A percentile compares a stretch with the other conserved stretches of the same genome.
phyloP scores from a whole-genome alignment of 1,140 invertebrate genomes.

The Holotrichia oblita region DNA sequence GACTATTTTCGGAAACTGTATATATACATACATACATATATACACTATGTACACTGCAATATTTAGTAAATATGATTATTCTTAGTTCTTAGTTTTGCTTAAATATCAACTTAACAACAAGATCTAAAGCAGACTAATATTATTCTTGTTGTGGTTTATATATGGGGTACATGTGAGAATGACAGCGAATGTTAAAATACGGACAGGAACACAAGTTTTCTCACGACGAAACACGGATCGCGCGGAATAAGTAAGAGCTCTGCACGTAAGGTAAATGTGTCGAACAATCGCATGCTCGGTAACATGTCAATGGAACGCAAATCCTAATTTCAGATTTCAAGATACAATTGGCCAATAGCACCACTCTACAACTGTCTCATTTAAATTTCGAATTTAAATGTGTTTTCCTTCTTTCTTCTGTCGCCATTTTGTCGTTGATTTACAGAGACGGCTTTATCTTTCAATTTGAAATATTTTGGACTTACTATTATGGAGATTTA shows the following conservation, averaged over 20 bases:
- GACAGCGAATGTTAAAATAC: conserved; percentile 50
- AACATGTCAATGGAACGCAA: conserved; percentile 41
- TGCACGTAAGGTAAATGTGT: conserved; percentile 27
- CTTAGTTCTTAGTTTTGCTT: too few relatives aligned
- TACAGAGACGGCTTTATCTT: conserved; percentile 27
- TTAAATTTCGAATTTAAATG: conserved; percentile 51
- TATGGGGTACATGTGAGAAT: background rate
- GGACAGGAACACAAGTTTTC: conserved; percentile 53
- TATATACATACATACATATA: too few relatives aligned
- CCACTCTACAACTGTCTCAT: conserved; percentile 45
- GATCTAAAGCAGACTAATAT: background rate
- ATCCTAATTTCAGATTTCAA: conserved; percentile 42
- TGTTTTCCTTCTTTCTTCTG: conserved; percentile 46
- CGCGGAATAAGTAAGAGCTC: conserved; percentile 45
- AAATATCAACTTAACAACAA: too few relatives aligned
- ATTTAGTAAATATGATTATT: too few relatives aligned
- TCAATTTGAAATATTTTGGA: background rate
- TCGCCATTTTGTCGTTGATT: conserved; percentile 53
- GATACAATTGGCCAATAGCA: conserved; percentile 45
- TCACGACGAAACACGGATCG: conserved; percentile 50
- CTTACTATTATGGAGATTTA: background rate
- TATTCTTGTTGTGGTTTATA: background rate
- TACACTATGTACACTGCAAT: too few relatives aligned
- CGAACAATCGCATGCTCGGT: conserved; percentile 34
- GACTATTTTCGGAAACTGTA: too few relatives aligned